Evolutionary conservation across 2,888 invertebrate species (phyloP), one percentile per base, ranked within the genome.

Genomic region (Dynastes grantii): DNA sequence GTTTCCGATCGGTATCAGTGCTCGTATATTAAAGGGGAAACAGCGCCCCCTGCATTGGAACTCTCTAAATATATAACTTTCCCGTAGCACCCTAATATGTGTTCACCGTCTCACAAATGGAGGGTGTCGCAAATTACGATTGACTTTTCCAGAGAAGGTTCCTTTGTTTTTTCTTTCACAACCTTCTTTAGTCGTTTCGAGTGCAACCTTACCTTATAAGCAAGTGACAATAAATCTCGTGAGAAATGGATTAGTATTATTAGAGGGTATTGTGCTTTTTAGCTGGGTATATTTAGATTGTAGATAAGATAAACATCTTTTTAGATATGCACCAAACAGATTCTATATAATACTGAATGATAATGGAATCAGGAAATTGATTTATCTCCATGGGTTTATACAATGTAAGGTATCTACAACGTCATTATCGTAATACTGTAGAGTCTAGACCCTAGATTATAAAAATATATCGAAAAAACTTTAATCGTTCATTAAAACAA

Each of bases 111-210:
- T 55, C 51, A 40, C 45, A 65, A 68, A 51, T 45, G 51, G 75
- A 71, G 79, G 79, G 76, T 75, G 79, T 79, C 75, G 58, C 73
- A 68, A 77, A 79, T 65, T 79, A 77, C 77, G 75, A 67, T 58
- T 77, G 77, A 75, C 77, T 77, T 77, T 79, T 64, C 16, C 2
- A 6, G 45, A 49, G 68, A 9, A 58, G 8, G 22, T 51, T 76
- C 73, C 65, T 78, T 75, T 68, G 76, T 76, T 76, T 76, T 67
- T 73, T 61, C 16, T 2, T 8, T 45, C 45, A 8, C 45, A 45
- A 11, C 45, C 8, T 45, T 45, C 45, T 45, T 45, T 11, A 45
- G 9, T 45, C 11, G 63, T 32, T 32, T 13, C 63, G 63, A 27
- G 27, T 55, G 16, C n/a, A 63, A 11, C 63, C 63, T 22, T 27